A percentile compares a stretch with the other conserved stretches of the same genome.
phyloP scores from a whole-genome alignment of 2,113 vertebrate genomes.

The Prionailurus bengalensis region DNA sequence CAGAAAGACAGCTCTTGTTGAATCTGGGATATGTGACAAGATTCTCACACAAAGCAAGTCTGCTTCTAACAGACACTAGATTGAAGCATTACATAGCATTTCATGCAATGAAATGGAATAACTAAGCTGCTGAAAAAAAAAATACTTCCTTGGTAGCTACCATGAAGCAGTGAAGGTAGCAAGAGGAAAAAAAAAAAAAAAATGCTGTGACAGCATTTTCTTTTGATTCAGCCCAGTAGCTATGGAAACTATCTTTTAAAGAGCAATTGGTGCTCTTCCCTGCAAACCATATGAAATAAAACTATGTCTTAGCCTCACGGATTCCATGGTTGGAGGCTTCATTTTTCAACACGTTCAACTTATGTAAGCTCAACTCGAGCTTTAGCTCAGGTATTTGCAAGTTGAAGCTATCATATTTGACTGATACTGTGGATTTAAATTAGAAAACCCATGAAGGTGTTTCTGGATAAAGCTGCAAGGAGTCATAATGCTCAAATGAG shows the following conservation, averaged over 20 bases:
- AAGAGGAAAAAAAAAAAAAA: constrained; percentile 67
- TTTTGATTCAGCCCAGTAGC: constrained; percentile 86
- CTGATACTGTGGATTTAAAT: constrained; percentile 55
- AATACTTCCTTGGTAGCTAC: constrained; percentile 78
- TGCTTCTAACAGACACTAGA: neutral
- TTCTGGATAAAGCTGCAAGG: neutral
- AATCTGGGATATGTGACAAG: neutral
- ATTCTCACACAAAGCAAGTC: constrained; percentile 1
- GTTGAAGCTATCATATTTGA: constrained; percentile 13
- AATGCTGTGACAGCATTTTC: constrained; percentile 84
- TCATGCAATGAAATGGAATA: constrained; percentile 61
- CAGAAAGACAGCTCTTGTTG: constrained; percentile 23
- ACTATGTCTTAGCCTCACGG: constrained; percentile 74
- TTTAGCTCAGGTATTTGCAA: constrained; percentile 13
- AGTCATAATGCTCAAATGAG: neutral
- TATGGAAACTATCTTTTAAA: constrained; percentile 89
- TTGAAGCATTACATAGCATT: constrained; percentile 29
- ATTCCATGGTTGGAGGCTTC: constrained; percentile 73
- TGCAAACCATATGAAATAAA: constrained; percentile 82
- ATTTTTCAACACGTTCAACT: constrained; percentile 72
- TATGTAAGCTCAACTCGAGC: neutral
- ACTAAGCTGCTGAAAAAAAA: constrained; percentile 77
- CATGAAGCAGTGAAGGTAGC: constrained; percentile 79
- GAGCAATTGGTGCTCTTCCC: constrained; percentile 85
- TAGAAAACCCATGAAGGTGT: neutral